Evolutionary conservation across 2,113 vertebrate genomes (phyloP), one percentile per base, ranked within the genome.

Genomic region (Gadus macrocephalus): DNA sequence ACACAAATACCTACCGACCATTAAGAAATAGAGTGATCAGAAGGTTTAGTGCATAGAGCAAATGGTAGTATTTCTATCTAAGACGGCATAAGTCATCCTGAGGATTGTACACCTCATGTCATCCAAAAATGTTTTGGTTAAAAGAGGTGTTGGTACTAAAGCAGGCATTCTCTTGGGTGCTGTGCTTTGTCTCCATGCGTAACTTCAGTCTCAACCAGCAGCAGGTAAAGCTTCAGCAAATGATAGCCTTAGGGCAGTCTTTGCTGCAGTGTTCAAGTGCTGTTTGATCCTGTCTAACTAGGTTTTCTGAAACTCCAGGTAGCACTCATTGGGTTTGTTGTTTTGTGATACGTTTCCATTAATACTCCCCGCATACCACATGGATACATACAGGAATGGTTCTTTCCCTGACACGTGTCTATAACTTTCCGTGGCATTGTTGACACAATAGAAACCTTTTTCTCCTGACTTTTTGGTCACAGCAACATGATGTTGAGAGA

Each of bases 191-290:
- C 90, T 95, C 91, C 12, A 1, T 86, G 86, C 87, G 89, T 83
- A 88, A 88, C 85, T 90, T 93, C 91, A 90, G 88, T 86, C 80
- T 83, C 74, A 81, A 88, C 89, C 90, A 92, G 89, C 90, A 87
- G 81, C 93, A 96, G 93, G 93, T 97, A 93, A 94, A 91, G 91
- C 82, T 82, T 92, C 88, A 89, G 90, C 90, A 95, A 95, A 95
- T 95, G 93, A 92, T 95, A 93, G 95, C 97, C 95, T 66, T 74
- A 90, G 95, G 96, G 89, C 87, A 90, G 89, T 86, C 92, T 93
- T 94, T 93, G 93, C 90, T 89, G 90, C 92, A 71, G 91, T 93
- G 90, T 92, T 95, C 92, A 86, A 35, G 93, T 95, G 94, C 93
- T 90, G 91, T 95, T 98, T 96, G 94, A 96, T 95, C 93, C 90